Evolutionary conservation across 2,888 invertebrate genomes (phyloP).

Genomic region (Yponomeuta malinellus): DNA sequence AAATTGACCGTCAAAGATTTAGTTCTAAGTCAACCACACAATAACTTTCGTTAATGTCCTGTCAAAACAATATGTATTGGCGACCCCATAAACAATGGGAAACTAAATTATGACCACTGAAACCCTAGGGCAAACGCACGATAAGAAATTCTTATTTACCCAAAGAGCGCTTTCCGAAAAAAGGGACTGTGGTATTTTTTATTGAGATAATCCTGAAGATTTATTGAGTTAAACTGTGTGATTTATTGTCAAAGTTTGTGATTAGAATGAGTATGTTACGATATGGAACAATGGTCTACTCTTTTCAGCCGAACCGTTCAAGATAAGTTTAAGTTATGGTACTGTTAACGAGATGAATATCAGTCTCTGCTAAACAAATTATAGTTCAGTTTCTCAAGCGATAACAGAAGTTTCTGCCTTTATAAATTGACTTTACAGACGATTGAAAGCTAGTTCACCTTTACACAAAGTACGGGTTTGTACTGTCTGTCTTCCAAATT

Average conservation of each 20-base stretch:
- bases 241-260: slow-evolving; percentile 31
- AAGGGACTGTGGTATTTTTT: slow-evolving; percentile 23
- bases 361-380: no score
- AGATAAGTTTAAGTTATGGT: not conserved
- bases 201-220: slow-evolving; percentile 34
- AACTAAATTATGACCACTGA: not conserved
- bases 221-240: slow-evolving; percentile 30
- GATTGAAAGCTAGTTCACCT: no score
- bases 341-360: not conserved
- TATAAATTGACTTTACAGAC: no score
- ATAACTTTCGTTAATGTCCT: not conserved
- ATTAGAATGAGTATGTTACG: slow-evolving; percentile 23
- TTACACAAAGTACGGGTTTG: no score
- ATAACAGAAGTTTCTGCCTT: no score
- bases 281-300: not conserved
- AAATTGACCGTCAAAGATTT: not conserved
- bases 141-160: slow-evolving; percentile 2
- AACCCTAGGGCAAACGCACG: not conserved
- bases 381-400: no score
- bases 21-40: not conserved
- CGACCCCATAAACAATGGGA: not conserved
- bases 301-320: not conserved
- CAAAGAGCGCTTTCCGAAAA: slow-evolving; percentile 25
- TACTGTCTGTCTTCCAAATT: no score
- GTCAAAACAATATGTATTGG: not conserved